Base-by-base conservation (phyloP, 2,888 invertebrate species). In the Helleia helle region DNA sequence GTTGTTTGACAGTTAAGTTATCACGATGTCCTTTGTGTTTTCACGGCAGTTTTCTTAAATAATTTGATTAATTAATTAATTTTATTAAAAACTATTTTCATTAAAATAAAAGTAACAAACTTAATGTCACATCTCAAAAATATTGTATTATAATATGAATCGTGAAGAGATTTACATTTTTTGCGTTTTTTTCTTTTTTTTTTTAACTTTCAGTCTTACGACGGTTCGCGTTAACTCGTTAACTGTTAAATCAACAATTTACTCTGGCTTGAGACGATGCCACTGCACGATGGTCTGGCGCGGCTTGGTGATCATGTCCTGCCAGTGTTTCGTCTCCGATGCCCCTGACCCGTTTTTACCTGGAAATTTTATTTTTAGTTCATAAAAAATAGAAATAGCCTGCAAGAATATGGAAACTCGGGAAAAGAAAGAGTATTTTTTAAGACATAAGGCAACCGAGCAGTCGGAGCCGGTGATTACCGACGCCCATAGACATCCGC, bases 281-380 rank as follows among this genome's bases (percentile, higher is more conserved):
- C 97, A 97, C 72, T 97, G 96, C 36, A 96, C 94, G 61, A 97
- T 95, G 58, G 95, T 95, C 84, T 97, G 97, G 54, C 96, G 87
- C 13, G 97, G 97, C 81, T 97, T 97, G 47, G 96, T 95, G 56
- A 97, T 96, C 97, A 97, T 97, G 69, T 97, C 97, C 65, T 96
- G 96, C 97, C 97, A 97, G 75, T 97, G 97, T 70, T 97, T 96
- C 25, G 96, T 96, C 80, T 97, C 97, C 41, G 95, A 92, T 11
- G 97, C 96, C 1, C 97, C 97, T 40, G 96, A 96, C 7, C 95
- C 95, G 63, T 94, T 95, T 76, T 95, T 95, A 42, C 95, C 95
- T 95, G 85, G n/a, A 89, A 75, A 5, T 4, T 5, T 27, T 27
- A 6, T 12, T 12, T 29, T 12, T 5, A 12, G 1, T 2, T 6